Conservation (phyloP, 2,888 invertebrate species). For the Ellobium chinense region DNA sequence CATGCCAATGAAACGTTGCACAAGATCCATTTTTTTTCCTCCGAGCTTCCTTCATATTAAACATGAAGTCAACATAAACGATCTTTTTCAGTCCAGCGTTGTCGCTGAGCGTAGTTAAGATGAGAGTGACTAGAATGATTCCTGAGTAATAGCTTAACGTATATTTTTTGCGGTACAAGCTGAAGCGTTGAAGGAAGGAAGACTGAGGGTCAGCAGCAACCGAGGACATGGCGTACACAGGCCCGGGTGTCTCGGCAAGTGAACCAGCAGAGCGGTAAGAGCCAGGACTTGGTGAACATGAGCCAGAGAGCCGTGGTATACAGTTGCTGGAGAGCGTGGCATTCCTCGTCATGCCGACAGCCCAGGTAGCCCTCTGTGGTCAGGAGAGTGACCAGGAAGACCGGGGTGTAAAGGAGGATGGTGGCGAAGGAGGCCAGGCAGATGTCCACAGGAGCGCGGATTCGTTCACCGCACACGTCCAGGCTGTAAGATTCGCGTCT, state of each 20-base stretch:
- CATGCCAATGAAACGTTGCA: no score
- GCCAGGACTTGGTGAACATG: slow-evolving; percentile 53
- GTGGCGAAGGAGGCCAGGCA: slow-evolving; percentile 54
- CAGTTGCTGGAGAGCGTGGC: slow-evolving; percentile 45
- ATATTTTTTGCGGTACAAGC: no score
- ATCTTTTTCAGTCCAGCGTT: no score
- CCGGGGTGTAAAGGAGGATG: slow-evolving; percentile 52
- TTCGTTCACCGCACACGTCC: slow-evolving; percentile 54
- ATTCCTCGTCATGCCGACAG: slow-evolving; percentile 46
- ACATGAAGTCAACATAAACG: no score
- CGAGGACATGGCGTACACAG: slow-evolving; percentile 39
- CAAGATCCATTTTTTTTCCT: no score
- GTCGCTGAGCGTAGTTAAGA: no score
- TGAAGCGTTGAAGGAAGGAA: no score
- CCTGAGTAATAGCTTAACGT: no score
- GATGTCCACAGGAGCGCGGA: slow-evolving; percentile 55
- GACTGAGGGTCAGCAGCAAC: slow-evolving; percentile 2
- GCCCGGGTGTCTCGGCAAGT: slow-evolving; percentile 50
- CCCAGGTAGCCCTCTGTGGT: slow-evolving; percentile 49
- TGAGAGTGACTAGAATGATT: no score
- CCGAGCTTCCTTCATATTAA: no score
- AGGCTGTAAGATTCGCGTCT: slow-evolving; percentile 51
- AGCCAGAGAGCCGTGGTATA: slow-evolving; percentile 49
- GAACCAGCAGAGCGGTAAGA: slow-evolving; percentile 52
- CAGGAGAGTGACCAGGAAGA: slow-evolving; percentile 49